Evolutionary conservation across 2,797 vertebrate species (phyloP).

Genomic region (Gymnoscopelus microlampas): DNA sequence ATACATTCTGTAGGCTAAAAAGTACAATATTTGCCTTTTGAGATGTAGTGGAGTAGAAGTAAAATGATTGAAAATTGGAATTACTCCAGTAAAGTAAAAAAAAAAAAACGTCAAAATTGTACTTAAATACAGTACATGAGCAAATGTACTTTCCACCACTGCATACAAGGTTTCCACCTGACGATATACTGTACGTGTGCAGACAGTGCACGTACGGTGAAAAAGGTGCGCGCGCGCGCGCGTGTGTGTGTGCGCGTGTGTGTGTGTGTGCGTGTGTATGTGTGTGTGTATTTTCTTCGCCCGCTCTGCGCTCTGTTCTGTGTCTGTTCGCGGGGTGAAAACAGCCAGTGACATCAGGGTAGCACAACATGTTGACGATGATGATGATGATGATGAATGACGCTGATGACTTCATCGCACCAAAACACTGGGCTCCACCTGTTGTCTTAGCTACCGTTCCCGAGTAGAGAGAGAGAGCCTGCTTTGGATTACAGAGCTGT

Average conservation of each 20-base stretch:
- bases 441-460: constrained; percentile 52
- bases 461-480: constrained; percentile 8
- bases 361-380: constrained; percentile 11
- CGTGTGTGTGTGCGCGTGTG: constrained; percentile 50
- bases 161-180: no score
- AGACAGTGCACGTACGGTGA: background rate
- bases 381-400: constrained; percentile 50
- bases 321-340: constrained; percentile 21
- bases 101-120: no score
- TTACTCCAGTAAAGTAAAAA: no score
- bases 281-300: constrained; percentile 8
- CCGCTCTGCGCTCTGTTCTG: constrained; percentile 23
- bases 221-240: background rate
- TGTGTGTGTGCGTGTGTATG: constrained; percentile 8
- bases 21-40: no score
- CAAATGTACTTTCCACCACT: no score
- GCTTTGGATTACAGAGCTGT: constrained; percentile 30
- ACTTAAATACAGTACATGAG: no score
- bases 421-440: constrained; percentile 52
- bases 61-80: no score
- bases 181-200: background rate
- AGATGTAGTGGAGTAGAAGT: no score
- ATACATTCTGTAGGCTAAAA: no score
- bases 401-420: constrained; percentile 59
- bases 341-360: constrained; percentile 42